Evolutionary conservation across 1,140 invertebrate species (phyloP).

Genomic region (Bombus difficillimus): DNA sequence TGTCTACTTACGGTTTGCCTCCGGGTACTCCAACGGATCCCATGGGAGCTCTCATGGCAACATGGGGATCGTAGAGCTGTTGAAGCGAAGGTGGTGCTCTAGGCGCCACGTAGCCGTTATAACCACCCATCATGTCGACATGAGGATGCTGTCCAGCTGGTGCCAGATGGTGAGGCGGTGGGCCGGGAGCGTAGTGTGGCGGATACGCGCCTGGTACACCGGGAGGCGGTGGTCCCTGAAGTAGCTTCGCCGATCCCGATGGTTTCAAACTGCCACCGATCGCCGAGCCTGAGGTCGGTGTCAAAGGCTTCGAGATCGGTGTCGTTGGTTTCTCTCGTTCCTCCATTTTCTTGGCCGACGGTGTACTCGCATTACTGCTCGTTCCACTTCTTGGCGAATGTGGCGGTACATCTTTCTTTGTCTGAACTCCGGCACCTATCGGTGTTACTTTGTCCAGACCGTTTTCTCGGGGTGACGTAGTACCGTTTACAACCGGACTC

Average conservation of each 20-base stretch:
- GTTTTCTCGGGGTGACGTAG: slow-evolving; percentile 91
- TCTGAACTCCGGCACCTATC: slow-evolving; percentile 72
- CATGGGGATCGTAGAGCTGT: slow-evolving; percentile 86
- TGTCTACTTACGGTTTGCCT: slow-evolving; percentile 93
- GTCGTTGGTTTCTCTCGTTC: slow-evolving; percentile 91
- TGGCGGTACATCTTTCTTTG: slow-evolving; percentile 85
- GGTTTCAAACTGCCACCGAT: slow-evolving; percentile 78
- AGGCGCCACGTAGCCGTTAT: slow-evolving; percentile 78
- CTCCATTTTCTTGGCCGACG: slow-evolving; percentile 90
- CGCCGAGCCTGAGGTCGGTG: slow-evolving; percentile 88
- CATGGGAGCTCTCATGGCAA: slow-evolving; percentile 84
- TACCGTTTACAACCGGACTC: slow-evolving; percentile 85
- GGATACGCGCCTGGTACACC: slow-evolving; percentile 77
- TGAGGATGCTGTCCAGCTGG: slow-evolving; percentile 77
- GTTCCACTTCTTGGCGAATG: slow-evolving; percentile 88
- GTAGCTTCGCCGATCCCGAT: slow-evolving; percentile 77
- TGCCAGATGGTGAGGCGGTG: slow-evolving; percentile 77
- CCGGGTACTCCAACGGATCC: slow-evolving; percentile 88
- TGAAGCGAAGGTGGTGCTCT: slow-evolving; percentile 77
- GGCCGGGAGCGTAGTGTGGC: slow-evolving; percentile 75
- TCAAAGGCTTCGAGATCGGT: slow-evolving; percentile 94
- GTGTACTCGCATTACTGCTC: slow-evolving; percentile 89
- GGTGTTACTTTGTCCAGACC: slow-evolving; percentile 85
- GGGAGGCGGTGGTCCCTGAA: slow-evolving; percentile 69
- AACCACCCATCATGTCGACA: slow-evolving; percentile 77